Evolutionary conservation across 1,140 invertebrate species (phyloP), one percentile per base, ranked within the genome.

Genomic region (Cryptotermes secundus): DNA sequence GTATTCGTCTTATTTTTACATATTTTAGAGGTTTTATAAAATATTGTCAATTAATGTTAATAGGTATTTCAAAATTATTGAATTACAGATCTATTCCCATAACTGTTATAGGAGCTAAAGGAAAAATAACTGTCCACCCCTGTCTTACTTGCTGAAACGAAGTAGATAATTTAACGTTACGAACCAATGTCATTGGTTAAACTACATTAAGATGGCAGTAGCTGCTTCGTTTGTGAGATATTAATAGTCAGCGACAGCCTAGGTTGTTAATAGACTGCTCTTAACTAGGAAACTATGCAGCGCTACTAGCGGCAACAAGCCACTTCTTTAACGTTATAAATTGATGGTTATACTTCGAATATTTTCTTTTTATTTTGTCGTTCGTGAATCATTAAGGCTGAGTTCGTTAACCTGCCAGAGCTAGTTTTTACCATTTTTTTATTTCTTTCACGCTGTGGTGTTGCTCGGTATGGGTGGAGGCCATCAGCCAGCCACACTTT

Each of bases 371-470:
- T n/a, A 31, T 72, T 72, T 72, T 31, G 9, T 16, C 2, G 26
- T n/a, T 31, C n/a, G 4, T n/a, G 26, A 72, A 72, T 72, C 59
- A 72, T 72, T 72, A 72, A 72, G 59, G 4, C n/a, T 72, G 59
- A 72, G 59, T 72, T 31, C n/a, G 59, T 72, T 72, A 72, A 72
- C 59, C 59, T 31, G 26, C 1, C 31, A 31, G 59, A 72, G 59
- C 59, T 72, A 72, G 59, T 72, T 72, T 49, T 72, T 72, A 72
- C 59, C 3, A 72, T 72, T 72, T 59, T 59, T 59, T 59, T 59
- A 9, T 59, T 59, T 59, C 24, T 59, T 59, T 72, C n/a, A 31
- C 59, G n/a, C 1, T 31, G 9, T 59, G 59, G 59, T 16, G 45
- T 72, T 31, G 4, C 26, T 31, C 26, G 26, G 26, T 31, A 72